Base-by-base conservation (phyloP, 2,113 vertebrate genomes). In the Heloderma charlesbogerti region DNA sequence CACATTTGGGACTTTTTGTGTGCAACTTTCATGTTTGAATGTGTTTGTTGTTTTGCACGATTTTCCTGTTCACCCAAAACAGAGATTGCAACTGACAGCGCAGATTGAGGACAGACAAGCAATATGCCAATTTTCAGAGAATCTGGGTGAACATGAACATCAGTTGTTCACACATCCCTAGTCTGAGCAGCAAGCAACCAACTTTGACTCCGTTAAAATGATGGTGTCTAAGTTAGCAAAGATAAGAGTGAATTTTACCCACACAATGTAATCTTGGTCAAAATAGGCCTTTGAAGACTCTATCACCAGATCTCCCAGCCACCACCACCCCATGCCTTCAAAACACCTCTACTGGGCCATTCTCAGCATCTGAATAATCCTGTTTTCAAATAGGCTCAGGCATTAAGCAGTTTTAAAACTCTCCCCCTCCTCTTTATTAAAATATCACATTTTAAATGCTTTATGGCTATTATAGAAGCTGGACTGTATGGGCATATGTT, bases 391-490 rank as follows among this genome's bases (percentile, higher is more conserved):
- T 3, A 16, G 0, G 0, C 51, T 48, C 74, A 86, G 87, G 75
- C 8, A 20, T 89, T 43, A 37, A 90, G 80, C 31, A 69, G 27
- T n/a, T 88, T 67, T 63, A 71, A 84, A 91, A 60, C 27, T 78
- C 90, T 72, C 71, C 60, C 15, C 54, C 74, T 82, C 37, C 43
- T 91, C 66, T 90, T 95, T 91, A 92, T 95, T 80, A 91, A 80
- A 89, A 87, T 86, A 18, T 80, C 45, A 77, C 43, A 1, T 66
- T 84, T 67, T 69, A 87, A 89, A 71, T 88, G 91, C 75, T 89
- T 88, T 88, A 84, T 77, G 1, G 0, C 1, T 66, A 34, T 90
- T 90, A 84, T 82, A 92, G 63, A n/a, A 88, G 78, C 34, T 90
- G 66, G 57, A 45, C 90, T 75, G 69, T 63, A 25, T 54, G 54